phyloP scores from a whole-genome alignment of 2,113 vertebrate genomes.

The Donacobius atricapilla region DNA sequence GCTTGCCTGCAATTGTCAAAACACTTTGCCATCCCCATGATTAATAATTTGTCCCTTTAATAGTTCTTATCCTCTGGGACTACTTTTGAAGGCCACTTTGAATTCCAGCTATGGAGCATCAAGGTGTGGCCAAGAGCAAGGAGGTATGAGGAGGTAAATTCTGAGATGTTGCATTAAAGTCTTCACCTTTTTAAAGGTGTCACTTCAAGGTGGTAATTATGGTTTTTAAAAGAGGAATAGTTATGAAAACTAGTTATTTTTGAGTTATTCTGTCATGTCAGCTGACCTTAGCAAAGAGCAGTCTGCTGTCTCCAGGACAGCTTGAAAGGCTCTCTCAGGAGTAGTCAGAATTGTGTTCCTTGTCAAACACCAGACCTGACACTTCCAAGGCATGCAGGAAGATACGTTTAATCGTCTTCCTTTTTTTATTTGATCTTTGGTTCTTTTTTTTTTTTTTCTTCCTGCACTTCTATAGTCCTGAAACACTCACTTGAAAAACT shows the following conservation, averaged over 20 bases:
- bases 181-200: not conserved
- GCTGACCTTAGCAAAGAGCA: slow-evolving; percentile 13
- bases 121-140: not conserved
- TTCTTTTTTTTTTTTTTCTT: not conserved
- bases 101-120: not conserved
- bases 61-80: not conserved
- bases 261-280: slow-evolving; percentile 7
- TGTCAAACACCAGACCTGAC: slow-evolving; percentile 6
- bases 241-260: not conserved
- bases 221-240: not conserved
- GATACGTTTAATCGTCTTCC: not conserved
- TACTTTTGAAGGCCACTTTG: not conserved
- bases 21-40: not conserved
- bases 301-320: slow-evolving; percentile 13
- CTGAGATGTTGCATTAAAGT: not conserved
- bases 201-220: slow-evolving; percentile 18
- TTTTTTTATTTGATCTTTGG: not conserved
- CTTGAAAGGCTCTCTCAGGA: not conserved
- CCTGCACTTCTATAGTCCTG: not conserved
- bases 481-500: not conserved
- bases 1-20: not conserved
- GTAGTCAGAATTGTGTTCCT: slow-evolving; percentile 26
- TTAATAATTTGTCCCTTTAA: not conserved
- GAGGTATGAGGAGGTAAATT: not conserved
- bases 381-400: slow-evolving; percentile 1